These are phyloP conservation scores for Danio rerio DNA, from an alignment of 2,113 vertebrate genomes.

Conservation along the genomic window GRCz12tu NC_133189.1:16353001-16353500, in stretches of 20 bases:
- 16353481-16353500: too few relatives aligned
- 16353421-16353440: too few relatives aligned
- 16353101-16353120: background rate
- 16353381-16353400: too few relatives aligned
- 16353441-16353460: too few relatives aligned
- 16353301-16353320: background rate
- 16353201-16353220: background rate
- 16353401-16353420: too few relatives aligned
- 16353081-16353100: background rate
- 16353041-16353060: background rate
- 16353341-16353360: too few relatives aligned
- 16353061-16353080: background rate
- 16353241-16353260: background rate
- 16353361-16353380: too few relatives aligned
- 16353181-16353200: background rate
- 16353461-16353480: too few relatives aligned
- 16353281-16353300: background rate
- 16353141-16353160: background rate
- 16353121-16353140: background rate
- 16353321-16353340: too few relatives aligned
- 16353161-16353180: background rate
- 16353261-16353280: background rate
- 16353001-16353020: background rate
- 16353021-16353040: background rate
- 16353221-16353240: background rate